A percentile compares a stretch with the other conserved stretches of the same genome.
Conservation (phyloP, 2,113 vertebrate species). For the Antechinus stuartii region DNA sequence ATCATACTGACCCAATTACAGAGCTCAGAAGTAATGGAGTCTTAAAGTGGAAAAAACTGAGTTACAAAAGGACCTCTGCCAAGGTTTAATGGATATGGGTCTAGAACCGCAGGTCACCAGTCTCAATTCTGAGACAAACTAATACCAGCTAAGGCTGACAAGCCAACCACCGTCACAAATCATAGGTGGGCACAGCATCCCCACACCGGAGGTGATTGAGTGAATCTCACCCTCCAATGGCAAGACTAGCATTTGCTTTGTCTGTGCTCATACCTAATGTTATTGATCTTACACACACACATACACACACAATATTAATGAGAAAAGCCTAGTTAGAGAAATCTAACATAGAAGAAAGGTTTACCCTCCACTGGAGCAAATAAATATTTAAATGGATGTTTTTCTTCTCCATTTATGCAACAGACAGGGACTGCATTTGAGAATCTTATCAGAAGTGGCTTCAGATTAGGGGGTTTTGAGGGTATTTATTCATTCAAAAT, state of each 20-base stretch:
- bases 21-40: constrained; percentile 3
- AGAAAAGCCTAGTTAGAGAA: constrained; percentile 32
- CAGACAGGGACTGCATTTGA: background rate
- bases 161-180: background rate
- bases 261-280: background rate
- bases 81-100: background rate
- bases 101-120: background rate
- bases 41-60: background rate
- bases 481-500: constrained; percentile 74
- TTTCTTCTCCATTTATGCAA: background rate
- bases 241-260: background rate
- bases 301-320: constrained; percentile 21
- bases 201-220: background rate
- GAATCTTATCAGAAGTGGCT: constrained; percentile 58
- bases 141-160: background rate
- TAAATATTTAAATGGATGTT: constrained; percentile 13
- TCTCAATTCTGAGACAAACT: background rate
- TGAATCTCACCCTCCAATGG: constrained; percentile 5
- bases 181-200: background rate
- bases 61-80: background rate
- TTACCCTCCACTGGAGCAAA: constrained; percentile 29
- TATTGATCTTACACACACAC: constrained; percentile 22
- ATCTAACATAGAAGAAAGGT: constrained; percentile 37
- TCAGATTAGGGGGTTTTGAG: constrained; percentile 61
- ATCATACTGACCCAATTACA: background rate